Conservation (phyloP, 2,113 vertebrate species). For the Mobula birostris region DNA sequence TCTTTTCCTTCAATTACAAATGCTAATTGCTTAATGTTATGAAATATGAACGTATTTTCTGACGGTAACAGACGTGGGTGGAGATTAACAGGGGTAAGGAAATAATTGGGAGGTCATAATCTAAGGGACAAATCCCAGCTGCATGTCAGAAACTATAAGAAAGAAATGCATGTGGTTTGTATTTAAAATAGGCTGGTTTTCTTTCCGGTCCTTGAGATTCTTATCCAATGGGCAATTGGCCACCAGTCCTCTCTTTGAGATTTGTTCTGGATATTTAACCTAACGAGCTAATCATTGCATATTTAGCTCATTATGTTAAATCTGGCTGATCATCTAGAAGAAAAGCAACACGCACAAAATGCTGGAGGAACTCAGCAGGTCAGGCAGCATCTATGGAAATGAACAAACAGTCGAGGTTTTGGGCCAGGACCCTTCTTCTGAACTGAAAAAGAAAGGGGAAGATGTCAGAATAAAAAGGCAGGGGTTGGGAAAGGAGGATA, state of each 20-base stretch:
- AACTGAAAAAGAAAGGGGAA: no score
- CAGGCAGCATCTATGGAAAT: no score
- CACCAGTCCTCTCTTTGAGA: no score
- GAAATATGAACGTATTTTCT: not conserved
- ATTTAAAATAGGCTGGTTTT: not conserved
- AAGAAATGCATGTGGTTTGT: not conserved
- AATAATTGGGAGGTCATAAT: not conserved
- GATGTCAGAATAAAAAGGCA: no score
- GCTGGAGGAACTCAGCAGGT: no score
- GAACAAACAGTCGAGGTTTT: no score
- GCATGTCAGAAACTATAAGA: not conserved
- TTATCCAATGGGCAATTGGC: not conserved
- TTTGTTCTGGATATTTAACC: not conserved
- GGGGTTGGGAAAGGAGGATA: no score
- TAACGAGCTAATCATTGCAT: not conserved
- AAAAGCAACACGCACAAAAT: not conserved
- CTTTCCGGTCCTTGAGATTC: not conserved
- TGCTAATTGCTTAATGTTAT: not conserved
- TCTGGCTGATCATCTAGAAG: not conserved
- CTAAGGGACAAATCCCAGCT: not conserved
- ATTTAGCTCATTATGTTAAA: no score
- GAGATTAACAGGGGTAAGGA: not conserved
- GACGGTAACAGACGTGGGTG: not conserved
- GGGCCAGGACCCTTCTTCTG: no score
- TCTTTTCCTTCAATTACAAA: not conserved